These are phyloP conservation scores for Pholis gunnellus DNA, from an alignment of 2,113 vertebrate genomes.

Conservation along the genomic window DNA sequence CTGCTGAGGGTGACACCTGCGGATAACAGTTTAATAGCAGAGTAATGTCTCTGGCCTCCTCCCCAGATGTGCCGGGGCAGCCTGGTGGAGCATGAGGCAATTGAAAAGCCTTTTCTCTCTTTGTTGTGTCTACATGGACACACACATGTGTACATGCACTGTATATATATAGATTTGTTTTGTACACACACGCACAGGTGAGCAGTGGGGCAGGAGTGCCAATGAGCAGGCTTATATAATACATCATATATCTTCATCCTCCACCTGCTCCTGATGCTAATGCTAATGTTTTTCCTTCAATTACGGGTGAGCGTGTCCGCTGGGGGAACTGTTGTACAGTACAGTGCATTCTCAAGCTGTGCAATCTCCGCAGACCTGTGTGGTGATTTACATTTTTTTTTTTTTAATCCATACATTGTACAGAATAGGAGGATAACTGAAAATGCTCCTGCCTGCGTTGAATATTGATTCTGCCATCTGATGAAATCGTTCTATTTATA, in stretches of 20 bases:
- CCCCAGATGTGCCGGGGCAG: conserved; percentile 62
- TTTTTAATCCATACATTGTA: conserved; percentile 39
- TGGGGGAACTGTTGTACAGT: not conserved
- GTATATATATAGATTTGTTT: conserved; percentile 1
- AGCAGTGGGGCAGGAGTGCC: conserved; percentile 34
- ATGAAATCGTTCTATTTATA: conserved; percentile 22
- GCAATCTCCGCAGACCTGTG: conserved; percentile 12
- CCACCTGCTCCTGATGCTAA: conserved; percentile 55
- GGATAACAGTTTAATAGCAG: conserved; percentile 79
- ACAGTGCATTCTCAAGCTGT: conserved; percentile 3
- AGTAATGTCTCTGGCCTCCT: conserved; percentile 74
- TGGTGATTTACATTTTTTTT: not conserved
- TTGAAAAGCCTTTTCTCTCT: conserved; percentile 50
- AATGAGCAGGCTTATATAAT: conserved; percentile 12
- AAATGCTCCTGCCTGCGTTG: conserved; percentile 4
- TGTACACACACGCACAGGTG: not conserved
- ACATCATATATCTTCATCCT: conserved; percentile 55
- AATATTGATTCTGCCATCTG: conserved; percentile 47
- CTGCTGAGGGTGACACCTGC: conserved; percentile 80
- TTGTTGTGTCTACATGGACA: conserved; percentile 29
- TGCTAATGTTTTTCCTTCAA: conserved; percentile 37
- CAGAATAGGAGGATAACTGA: conserved; percentile 11
- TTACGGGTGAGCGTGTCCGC: conserved; percentile 31
- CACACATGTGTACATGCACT: not conserved
- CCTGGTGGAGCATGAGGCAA: conserved; percentile 55